These are phyloP conservation scores for Helogale parvula DNA, from an alignment of 2,113 vertebrate species.

Conservation along the genomic window DNA sequence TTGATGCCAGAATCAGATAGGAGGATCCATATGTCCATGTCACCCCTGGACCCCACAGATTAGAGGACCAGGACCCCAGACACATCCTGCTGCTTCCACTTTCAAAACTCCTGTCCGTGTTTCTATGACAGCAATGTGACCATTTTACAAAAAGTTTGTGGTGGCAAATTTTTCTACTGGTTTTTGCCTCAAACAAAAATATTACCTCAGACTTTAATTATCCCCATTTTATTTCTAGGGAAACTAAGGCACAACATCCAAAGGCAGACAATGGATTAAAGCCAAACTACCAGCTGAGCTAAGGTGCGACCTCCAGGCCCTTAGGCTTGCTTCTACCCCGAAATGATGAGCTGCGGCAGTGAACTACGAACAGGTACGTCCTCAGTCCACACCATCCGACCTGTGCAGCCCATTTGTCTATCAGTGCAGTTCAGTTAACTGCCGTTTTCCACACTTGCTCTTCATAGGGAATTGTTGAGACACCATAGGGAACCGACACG, in stretches of 20 bases:
- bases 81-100: background rate
- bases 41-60: accelerated
- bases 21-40: background rate
- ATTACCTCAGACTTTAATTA: background rate
- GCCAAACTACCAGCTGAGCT: background rate
- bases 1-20: background rate
- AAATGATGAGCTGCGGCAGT: background rate
- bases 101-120: background rate
- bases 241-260: background rate
- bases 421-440: background rate
- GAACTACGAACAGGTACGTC: background rate
- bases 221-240: background rate
- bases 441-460: background rate
- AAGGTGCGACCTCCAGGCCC: background rate
- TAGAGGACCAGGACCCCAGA: background rate
- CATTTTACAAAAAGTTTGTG: background rate
- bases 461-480: background rate
- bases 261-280: background rate
- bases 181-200: background rate
- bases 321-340: background rate
- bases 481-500: accelerated
- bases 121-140: background rate
- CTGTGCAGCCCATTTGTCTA: background rate
- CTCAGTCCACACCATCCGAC: background rate
- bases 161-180: background rate